Evolutionary conservation across 2,113 vertebrate species (phyloP), one percentile per base, ranked within the genome.

Genomic region (Centropristis striata): DNA sequence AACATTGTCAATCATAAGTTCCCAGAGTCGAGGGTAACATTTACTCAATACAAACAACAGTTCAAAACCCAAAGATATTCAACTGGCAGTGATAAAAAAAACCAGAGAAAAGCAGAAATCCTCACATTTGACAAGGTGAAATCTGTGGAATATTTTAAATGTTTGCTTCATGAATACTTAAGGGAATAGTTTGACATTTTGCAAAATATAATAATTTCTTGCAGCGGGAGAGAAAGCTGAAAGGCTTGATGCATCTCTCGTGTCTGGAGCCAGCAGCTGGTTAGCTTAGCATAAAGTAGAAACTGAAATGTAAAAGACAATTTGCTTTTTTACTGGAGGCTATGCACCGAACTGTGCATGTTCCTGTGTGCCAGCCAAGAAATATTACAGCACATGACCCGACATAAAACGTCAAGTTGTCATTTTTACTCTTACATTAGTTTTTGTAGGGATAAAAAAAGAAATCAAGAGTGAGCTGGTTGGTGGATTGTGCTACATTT

Each of bases 141-240:
- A 50, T 16, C 36, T 20, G 50, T 28, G 27, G 13, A 49, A 42
- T 8, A 51, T 55, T 66, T 55, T 18, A 71, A 49, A 72, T 50
- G 14, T 75, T 58, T 67, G 16, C 71, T 41, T 77, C 27, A 51
- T 57, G 21, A 65, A 65, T 39, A 68, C 14, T 77, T 11, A 47
- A 58, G 61, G 36, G 23, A 42, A 51, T 28, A 61, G 36, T 41
- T 21, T 18, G 18, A 55, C 58, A 39, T 51, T 60, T 32, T 50
- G 42, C 12, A 37, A 55, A 51, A 32, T 76, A 44, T 21, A 21
- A 59, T 54, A n/a, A 54, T 49, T 59, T 50, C 42, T 63, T 71
- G 49, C 36, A n/a, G n/a, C n/a, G n/a, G 8, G 25, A 51, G 23
- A 21, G 13, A 69, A 18, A 41, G 50, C 49, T 41, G 50, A 68